A percentile compares a stretch with the other conserved stretches of the same genome.
These are phyloP conservation scores for Alca torda DNA, from an alignment of 2,797 vertebrate species.

Conservation along the genomic window DNA sequence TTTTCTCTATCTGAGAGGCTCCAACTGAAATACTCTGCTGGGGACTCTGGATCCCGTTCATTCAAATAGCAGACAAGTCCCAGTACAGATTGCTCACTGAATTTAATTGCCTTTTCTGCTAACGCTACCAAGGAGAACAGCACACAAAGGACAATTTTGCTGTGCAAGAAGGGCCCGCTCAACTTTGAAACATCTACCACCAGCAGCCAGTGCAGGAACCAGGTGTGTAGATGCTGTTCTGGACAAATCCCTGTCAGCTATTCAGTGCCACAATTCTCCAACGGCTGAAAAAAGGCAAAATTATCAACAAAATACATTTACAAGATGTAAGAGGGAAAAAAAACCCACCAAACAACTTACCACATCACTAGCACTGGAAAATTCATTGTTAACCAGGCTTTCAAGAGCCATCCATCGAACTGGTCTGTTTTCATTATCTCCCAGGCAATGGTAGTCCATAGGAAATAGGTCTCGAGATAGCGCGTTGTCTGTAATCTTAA, in stretches of 20 bases:
- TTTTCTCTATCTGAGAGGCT: neutral
- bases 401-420: conserved; percentile 99
- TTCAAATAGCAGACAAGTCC: neutral
- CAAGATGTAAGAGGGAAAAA: rapidly evolving
- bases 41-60: neutral
- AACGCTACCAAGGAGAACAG: rapidly evolving
- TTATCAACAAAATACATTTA: neutral
- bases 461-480: conserved; percentile 96
- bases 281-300: neutral
- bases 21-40: neutral
- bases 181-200: neutral
- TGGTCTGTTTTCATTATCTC: conserved; percentile 96
- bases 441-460: conserved; percentile 99
- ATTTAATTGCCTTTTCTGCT: neutral
- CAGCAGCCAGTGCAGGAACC: neutral
- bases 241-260: neutral
- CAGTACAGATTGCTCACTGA: neutral
- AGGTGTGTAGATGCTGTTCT: neutral
- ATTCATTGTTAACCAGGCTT: conserved; percentile 96
- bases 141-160: rapidly evolving
- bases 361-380: conserved; percentile 98
- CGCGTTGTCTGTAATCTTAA: conserved; percentile 98
- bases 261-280: neutral
- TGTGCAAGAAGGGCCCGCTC: rapidly evolving
- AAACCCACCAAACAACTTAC: conserved; percentile 75